Evolutionary conservation across 2,888 invertebrate genomes (phyloP), one percentile per base, ranked within the genome.

Genomic region (Drosophila atroscutellata): DNA sequence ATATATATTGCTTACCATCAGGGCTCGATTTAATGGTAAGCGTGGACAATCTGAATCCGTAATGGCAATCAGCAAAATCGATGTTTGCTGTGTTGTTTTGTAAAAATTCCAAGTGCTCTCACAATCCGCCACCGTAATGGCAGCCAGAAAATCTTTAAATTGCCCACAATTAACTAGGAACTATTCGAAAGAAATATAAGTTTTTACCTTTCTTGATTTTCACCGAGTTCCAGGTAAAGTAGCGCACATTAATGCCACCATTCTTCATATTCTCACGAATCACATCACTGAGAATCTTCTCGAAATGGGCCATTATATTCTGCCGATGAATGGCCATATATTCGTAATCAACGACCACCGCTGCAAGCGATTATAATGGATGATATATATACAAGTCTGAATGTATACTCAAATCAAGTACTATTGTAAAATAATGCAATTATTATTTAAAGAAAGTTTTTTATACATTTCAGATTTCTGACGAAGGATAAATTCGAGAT

Each of bases 21-120:
- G 94, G 0, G 96, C 97, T 24, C 95, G 94, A 36, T 94, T 92
- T 0, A 93, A 83, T 0, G 97, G 96, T 55, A 97, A 92, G 45
- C 97, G 94, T 0, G 97, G 96, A 91, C 97, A 97, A 87, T 97
- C 96, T 0, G 95, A 94, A 90, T 96, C 97, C 58, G 97, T 97
- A 72, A 97, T 94, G 0, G 97, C 96, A 75, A 97, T 94, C 50
- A 96, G 94, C 0, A 97, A 92, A 9, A 97, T 93, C 66, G 95
- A 94, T 82, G 96, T 95, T 70, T 94, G 94, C 84, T 95, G 94
- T 0, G 95, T 94, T 1, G 94, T 92, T 60, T 94, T 94, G 91
- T 95, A 96, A 59, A 97, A 93, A 9, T 94, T 94, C 97, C 97
- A 97, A 0, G 97, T 96, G 71, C 95, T 95, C 64, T 94, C 91